These are phyloP conservation scores for Hirtodrosophila duncani DNA, from an alignment of 2,888 invertebrate species.

Conservation along the genomic window DNA sequence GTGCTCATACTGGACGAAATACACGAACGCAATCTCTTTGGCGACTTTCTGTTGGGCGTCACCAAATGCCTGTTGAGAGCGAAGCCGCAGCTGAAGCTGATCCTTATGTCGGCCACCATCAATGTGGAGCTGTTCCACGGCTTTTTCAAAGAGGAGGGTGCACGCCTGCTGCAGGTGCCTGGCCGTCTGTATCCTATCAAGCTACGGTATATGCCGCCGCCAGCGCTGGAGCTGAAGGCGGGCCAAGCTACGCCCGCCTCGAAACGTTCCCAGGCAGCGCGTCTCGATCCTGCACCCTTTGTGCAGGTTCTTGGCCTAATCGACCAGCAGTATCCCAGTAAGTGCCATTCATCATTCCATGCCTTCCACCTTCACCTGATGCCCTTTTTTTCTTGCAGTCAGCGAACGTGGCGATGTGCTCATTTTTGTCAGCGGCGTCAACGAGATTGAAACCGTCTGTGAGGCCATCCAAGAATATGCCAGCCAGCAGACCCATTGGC, in stretches of 20 bases:
- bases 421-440: conserved; percentile 96
- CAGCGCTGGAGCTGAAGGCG: conserved; percentile 80
- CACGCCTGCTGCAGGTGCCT: conserved; percentile 93
- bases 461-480: conserved; percentile 92
- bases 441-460: conserved; percentile 92
- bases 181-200: conserved; percentile 96
- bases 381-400: conserved; percentile 75
- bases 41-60: conserved; percentile 95
- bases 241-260: conserved; percentile 39
- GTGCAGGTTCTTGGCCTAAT: conserved; percentile 94
- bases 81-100: conserved; percentile 88
- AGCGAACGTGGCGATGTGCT: conserved; percentile 95
- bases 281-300: conserved; percentile 95
- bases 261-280: conserved; percentile 80
- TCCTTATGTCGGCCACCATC: conserved; percentile 99
- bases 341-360: conserved; percentile 15
- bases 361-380: no score
- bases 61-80: conserved; percentile 93
- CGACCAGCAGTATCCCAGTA: conserved; percentile 89
- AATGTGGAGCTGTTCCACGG: conserved; percentile 95
- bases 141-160: conserved; percentile 90
- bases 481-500: conserved; percentile 88
- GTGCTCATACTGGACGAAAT: conserved; percentile 98
- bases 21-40: conserved; percentile 96
- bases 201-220: conserved; percentile 88